Base-by-base conservation (phyloP, 2,113 vertebrate genomes). In the Syngnathus scovelli region DNA sequence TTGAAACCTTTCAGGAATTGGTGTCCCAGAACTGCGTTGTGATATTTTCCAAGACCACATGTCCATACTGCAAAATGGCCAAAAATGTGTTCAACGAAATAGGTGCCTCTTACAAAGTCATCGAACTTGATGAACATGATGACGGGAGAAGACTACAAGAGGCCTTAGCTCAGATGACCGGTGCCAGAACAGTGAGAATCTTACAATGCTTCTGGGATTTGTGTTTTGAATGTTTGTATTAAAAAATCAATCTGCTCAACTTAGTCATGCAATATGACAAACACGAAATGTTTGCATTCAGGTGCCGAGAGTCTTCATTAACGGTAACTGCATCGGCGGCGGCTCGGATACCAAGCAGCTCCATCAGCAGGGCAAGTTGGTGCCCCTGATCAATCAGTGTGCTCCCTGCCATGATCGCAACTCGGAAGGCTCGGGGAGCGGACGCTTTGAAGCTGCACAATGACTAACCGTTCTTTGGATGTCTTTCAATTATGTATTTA, bases 281-380 rank as follows among this genome's bases (percentile, higher is more conserved):
- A 49, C 18, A 21, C 7, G 21, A 21, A n/a, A 52, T 36, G 13
- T 67, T 18, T 74, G 15, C 72, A 7, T 68, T 33, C 72, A 99
- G 96, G 95, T 99, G 13, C 96, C 97, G 7, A 91, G 95, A 89
- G 94, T 98, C 70, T 99, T 98, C 90, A 89, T 99, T 65, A 98
- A 98, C 18, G 95, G 96, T 46, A 87, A 87, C 75, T 98, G 94
- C 78, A 91, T 99, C 21, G 96, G 97, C 52, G 96, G 96, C 7
- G 95, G 95, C 70, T 89, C 92, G 0, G 96, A 98, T 51, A 95
- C 93, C 71, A 90, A 91, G 0, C 91, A 86, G 71, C 94, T 98
- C 79, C 93, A 96, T 16, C 89, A 92, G 68, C 92, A 95, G 84
- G 97, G 96, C 18, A 96, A 87, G 83, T 79, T 98, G 70, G 70